These are phyloP conservation scores for Flexamia atlantica DNA, from an alignment of 2,888 invertebrate species.

Conservation along the genomic window DNA sequence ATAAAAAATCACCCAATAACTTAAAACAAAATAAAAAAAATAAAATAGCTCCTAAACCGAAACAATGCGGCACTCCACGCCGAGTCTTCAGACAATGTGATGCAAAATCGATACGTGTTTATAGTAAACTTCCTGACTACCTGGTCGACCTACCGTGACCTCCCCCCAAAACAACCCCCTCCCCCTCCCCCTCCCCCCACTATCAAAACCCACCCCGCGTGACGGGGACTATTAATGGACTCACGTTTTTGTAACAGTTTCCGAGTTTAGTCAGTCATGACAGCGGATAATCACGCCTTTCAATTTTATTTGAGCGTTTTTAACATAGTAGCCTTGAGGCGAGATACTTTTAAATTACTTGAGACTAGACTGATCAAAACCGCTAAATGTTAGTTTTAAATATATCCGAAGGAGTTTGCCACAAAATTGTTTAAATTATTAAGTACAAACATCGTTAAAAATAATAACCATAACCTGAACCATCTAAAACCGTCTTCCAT, in stretches of 20 bases:
- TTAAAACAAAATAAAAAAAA: background rate
- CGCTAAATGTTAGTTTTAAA: too few relatives aligned
- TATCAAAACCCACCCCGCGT: constrained; percentile 28
- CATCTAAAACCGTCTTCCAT: too few relatives aligned
- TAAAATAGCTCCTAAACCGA: background rate
- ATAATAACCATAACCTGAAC: too few relatives aligned
- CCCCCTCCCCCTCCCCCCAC: background rate
- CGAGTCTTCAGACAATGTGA: constrained; percentile 47
- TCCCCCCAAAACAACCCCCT: too few relatives aligned
- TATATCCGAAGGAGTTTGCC: too few relatives aligned
- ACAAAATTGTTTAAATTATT: too few relatives aligned
- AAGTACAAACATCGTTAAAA: too few relatives aligned
- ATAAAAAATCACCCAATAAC: background rate
- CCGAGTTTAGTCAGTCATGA: background rate
- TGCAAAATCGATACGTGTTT: constrained; percentile 54
- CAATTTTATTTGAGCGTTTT: too few relatives aligned
- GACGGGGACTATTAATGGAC: constrained; percentile 7
- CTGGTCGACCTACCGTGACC: constrained; percentile 32
- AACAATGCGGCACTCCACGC: constrained; percentile 20
- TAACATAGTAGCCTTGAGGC: too few relatives aligned
- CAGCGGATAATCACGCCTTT: background rate
- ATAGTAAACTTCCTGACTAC: constrained; percentile 55
- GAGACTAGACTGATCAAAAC: too few relatives aligned
- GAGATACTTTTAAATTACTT: too few relatives aligned
- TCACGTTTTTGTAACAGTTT: background rate